A percentile compares a stretch with the other conserved stretches of the same genome.
These are phyloP conservation scores for Eilema griseolum DNA, from an alignment of 2,888 invertebrate species.

Conservation along the genomic window DNA sequence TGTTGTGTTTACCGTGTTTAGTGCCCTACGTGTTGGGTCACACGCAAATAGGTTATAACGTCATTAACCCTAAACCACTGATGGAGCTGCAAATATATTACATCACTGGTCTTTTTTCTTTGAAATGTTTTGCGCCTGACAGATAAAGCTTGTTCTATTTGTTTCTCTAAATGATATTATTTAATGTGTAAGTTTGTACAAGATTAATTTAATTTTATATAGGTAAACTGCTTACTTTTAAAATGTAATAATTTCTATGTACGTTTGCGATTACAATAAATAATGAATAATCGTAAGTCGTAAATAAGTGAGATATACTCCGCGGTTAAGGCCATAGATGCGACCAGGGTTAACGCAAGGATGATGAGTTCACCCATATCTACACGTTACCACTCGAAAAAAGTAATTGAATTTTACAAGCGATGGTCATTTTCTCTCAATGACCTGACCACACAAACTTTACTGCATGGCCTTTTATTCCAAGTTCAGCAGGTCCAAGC, in stretches of 20 bases:
- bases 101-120: background rate
- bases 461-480: background rate
- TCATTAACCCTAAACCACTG: conserved; percentile 5
- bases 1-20: conserved; percentile 17
- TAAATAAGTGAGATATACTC: too few species aligned
- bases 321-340: too few species aligned
- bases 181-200: too few species aligned
- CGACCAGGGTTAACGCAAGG: too few species aligned
- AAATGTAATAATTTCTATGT: too few species aligned
- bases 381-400: background rate
- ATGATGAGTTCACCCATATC: too few species aligned
- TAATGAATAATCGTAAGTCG: too few species aligned
- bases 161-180: background rate
- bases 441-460: background rate
- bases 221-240: too few species aligned
- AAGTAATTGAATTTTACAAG: background rate
- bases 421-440: too few species aligned
- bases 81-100: background rate
- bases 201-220: too few species aligned
- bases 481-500: background rate
- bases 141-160: background rate
- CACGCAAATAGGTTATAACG: conserved; percentile 11
- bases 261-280: too few species aligned
- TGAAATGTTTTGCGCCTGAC: background rate
- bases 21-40: conserved; percentile 6